Conservation (phyloP, 2,888 invertebrate genomes). For the Conomelus anceps region DNA sequence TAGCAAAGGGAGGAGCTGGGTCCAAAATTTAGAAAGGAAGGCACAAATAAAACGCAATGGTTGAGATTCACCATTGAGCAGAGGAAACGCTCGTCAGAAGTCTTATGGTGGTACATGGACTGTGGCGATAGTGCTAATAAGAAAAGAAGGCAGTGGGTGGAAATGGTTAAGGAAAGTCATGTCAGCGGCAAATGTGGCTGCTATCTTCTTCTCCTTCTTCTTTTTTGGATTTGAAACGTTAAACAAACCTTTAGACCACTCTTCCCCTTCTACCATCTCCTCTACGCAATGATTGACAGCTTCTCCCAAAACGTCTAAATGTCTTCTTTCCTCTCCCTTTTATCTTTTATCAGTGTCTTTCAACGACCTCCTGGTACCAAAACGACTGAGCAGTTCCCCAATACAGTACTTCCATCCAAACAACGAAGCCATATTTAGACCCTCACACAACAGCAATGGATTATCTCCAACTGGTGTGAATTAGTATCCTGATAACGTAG, state of each 20-base stretch:
- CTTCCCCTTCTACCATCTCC: background rate
- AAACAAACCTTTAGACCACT: background rate
- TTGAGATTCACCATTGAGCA: background rate
- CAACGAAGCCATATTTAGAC: background rate
- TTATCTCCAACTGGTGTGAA: background rate
- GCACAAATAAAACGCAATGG: background rate
- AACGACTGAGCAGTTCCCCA: background rate
- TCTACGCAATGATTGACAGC: background rate
- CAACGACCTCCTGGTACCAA: background rate
- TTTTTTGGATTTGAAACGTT: background rate
- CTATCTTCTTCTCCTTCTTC: background rate
- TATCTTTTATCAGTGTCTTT: background rate
- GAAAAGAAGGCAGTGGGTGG: background rate
- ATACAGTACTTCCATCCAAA: too few species aligned
- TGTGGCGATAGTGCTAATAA: constrained; percentile 6
- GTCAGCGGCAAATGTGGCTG: background rate
- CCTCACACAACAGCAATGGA: background rate
- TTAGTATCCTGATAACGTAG: background rate
- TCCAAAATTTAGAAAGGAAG: background rate
- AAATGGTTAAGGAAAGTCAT: background rate
- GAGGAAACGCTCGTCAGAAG: background rate
- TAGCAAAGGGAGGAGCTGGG: background rate
- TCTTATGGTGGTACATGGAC: constrained; percentile 8
- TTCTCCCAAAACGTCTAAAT: background rate
- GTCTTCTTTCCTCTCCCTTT: background rate